Evolutionary conservation across 37 sponge, comb jelly and placozoan genomes (phyloP).

Genomic region (Ephydatia muelleri): DNA sequence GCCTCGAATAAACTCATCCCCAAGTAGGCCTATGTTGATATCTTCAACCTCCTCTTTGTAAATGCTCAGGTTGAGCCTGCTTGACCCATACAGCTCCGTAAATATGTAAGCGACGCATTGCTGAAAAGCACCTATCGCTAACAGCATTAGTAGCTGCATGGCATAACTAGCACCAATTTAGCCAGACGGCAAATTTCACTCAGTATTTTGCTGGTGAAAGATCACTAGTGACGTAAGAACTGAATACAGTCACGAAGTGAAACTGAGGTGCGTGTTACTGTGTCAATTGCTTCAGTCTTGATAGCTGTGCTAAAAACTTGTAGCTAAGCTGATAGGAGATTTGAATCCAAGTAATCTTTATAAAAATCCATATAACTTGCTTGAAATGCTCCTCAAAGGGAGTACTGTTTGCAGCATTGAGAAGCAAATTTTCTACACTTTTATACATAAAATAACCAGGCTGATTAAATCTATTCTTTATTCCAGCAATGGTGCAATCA

Average conservation of each 20-base stretch:
- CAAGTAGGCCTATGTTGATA: too few species aligned
- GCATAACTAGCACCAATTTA: background rate
- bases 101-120: background rate
- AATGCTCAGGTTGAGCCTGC: too few species aligned
- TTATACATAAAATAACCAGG: conserved; percentile 36
- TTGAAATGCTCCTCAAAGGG: background rate
- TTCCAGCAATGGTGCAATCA: conserved; percentile 16
- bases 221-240: too few species aligned
- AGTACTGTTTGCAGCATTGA: background rate
- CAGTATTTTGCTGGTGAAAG: background rate
- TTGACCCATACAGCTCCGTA: too few species aligned
- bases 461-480: conserved; percentile 31
- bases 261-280: background rate
- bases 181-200: background rate
- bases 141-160: background rate
- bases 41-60: too few species aligned
- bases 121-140: background rate
- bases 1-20: too few species aligned
- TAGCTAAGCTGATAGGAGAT: conserved; percentile 38
- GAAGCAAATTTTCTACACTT: conserved; percentile 36
- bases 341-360: conserved; percentile 17
- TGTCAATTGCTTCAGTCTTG: background rate
- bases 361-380: too few species aligned
- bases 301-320: conserved; percentile 27
- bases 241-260: conserved; percentile 4